Conservation (phyloP, 2,797 vertebrate genomes). For the Hapalemur alaotrensis region DNA sequence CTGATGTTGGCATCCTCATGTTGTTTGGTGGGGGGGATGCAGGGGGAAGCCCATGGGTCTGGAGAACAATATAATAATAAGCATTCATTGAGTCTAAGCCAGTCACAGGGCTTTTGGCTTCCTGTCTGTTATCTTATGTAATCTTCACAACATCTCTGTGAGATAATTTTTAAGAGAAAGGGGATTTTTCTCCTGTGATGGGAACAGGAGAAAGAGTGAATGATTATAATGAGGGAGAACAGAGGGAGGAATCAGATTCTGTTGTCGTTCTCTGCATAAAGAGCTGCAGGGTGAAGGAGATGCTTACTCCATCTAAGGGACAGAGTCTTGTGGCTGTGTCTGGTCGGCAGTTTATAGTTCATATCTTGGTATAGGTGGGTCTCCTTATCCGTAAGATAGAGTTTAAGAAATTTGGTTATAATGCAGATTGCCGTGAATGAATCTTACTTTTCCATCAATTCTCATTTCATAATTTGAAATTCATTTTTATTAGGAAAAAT, state of each 20-base stretch:
- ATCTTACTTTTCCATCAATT: background rate
- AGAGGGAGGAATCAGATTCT: background rate
- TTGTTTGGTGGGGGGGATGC: background rate
- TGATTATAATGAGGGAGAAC: background rate
- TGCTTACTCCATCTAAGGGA: background rate
- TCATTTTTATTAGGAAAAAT: background rate
- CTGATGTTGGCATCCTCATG: background rate
- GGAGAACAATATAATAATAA: background rate
- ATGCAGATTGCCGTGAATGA: background rate
- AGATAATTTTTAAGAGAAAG: background rate
- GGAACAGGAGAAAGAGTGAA: background rate
- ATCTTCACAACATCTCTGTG: background rate
- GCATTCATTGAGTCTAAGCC: background rate
- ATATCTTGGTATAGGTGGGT: background rate
- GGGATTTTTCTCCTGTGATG: background rate
- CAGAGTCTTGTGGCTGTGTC: too few species aligned
- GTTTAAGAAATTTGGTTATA: background rate
- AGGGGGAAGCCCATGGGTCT: rapidly evolving
- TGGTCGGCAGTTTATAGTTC: background rate
- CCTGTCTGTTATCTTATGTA: background rate
- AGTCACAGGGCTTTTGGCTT: background rate
- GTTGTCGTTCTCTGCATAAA: background rate
- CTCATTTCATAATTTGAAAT: background rate
- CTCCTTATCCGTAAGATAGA: background rate
- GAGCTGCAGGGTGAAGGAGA: too few species aligned